Evolutionary conservation across 2,888 invertebrate species (phyloP).

Genomic region (Sesia apiformis): DNA sequence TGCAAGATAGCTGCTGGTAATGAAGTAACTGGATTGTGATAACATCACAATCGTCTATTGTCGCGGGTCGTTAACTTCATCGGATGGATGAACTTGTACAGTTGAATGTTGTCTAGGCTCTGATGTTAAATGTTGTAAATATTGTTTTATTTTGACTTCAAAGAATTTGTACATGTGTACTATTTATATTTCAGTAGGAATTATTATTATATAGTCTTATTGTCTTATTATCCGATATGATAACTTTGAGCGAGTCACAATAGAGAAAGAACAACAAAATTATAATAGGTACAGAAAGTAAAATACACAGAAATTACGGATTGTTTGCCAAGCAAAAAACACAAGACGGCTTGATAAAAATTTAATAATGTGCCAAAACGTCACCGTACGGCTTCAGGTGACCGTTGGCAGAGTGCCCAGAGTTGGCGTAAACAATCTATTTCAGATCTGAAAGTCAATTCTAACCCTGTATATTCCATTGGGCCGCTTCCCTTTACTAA

Average conservation of each 20-base stretch:
- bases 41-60: conserved; percentile 29
- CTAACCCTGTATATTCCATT: conserved; percentile 32
- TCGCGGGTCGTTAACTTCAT: conserved; percentile 25
- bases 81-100: conserved; percentile 7
- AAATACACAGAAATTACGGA: not conserved
- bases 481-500: conserved; percentile 21
- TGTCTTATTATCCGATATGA: no score
- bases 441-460: conserved; percentile 60
- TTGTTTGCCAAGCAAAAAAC: conserved; percentile 17
- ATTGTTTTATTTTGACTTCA: no score
- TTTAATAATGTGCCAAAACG: conserved; percentile 59
- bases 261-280: no score
- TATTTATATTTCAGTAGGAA: no score
- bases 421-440: conserved; percentile 70
- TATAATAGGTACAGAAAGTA: no score
- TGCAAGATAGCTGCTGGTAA: conserved; percentile 21
- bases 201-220: no score
- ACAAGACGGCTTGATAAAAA: conserved; percentile 40
- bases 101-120: not conserved
- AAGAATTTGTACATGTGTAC: no score
- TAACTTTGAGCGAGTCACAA: no score
- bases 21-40: conserved; percentile 24
- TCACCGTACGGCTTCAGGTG: conserved; percentile 54
- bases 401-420: conserved; percentile 59
- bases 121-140: not conserved